Percentiles rank a stretch among this genome's conserved stretches.
These are phyloP conservation scores for Caranx ignobilis DNA, from an alignment of 2,113 vertebrate genomes.

Conservation along the genomic window DNA sequence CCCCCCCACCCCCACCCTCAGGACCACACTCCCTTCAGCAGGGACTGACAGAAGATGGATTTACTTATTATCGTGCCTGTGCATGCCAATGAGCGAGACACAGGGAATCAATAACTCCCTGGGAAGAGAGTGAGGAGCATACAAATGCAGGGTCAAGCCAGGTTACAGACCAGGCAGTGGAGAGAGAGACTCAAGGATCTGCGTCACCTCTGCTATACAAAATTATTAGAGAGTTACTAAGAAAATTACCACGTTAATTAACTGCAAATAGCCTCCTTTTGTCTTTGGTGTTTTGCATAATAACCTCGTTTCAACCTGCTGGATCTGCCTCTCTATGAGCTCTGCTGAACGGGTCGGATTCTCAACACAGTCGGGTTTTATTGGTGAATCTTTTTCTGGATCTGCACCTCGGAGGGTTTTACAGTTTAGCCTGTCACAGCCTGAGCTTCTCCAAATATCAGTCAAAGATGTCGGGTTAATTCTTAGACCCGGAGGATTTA, in stretches of 20 bases:
- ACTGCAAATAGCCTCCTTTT: slow-evolving; percentile 65
- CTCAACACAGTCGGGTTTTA: slow-evolving; percentile 30
- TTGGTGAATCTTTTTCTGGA: slow-evolving; percentile 43
- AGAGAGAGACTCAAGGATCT: neutral
- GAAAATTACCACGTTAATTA: slow-evolving; percentile 71
- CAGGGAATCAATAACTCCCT: slow-evolving; percentile 57
- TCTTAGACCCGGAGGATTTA: neutral
- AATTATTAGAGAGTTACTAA: slow-evolving; percentile 56
- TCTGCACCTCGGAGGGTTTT: slow-evolving; percentile 16
- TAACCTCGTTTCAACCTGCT: slow-evolving; percentile 63
- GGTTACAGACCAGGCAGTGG: slow-evolving; percentile 1
- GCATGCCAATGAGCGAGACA: slow-evolving; percentile 48
- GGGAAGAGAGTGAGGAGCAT: slow-evolving; percentile 35
- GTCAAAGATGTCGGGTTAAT: neutral
- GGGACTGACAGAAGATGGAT: slow-evolving; percentile 60
- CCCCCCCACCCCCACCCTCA: neutral
- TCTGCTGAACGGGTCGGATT: slow-evolving; percentile 19
- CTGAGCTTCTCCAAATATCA: neutral
- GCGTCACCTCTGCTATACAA: slow-evolving; percentile 21
- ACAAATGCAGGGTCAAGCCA: slow-evolving; percentile 29
- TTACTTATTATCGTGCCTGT: slow-evolving; percentile 58
- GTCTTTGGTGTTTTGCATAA: slow-evolving; percentile 68
- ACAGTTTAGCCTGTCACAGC: neutral
- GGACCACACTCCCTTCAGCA: slow-evolving; percentile 30
- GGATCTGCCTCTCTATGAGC: slow-evolving; percentile 37